These are phyloP conservation scores for Butorides virescens DNA, from an alignment of 2,113 vertebrate species.

Conservation along the genomic window DNA sequence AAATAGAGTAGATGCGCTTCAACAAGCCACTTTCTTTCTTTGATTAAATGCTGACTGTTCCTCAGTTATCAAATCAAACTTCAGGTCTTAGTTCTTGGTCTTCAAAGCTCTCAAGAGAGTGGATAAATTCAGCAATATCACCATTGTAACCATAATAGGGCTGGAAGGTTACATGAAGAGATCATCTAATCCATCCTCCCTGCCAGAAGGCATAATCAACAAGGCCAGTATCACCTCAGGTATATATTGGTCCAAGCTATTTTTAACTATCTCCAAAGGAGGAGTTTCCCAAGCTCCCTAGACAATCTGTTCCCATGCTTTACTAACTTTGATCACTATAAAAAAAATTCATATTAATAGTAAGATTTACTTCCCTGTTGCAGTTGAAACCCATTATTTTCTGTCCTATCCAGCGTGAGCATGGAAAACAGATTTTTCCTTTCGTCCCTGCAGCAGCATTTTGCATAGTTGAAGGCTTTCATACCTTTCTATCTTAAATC, in stretches of 20 bases:
- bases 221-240: neutral
- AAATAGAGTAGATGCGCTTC: slow-evolving; percentile 12
- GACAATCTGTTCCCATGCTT: neutral
- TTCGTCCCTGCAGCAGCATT: neutral
- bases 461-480: neutral
- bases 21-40: slow-evolving; percentile 12
- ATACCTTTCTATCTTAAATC: neutral
- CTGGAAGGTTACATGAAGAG: slow-evolving; percentile 1
- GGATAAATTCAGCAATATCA: slow-evolving; percentile 29
- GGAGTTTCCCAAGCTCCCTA: neutral
- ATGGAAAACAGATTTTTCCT: neutral
- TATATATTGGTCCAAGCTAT: neutral
- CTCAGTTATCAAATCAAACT: slow-evolving; percentile 31
- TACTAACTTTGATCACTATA: neutral
- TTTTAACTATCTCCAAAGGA: slow-evolving; percentile 24
- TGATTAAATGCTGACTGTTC: slow-evolving; percentile 37
- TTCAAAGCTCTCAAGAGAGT: slow-evolving; percentile 4
- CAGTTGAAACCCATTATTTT: slow-evolving; percentile 5
- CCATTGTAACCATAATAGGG: neutral
- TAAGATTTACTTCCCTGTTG: neutral
- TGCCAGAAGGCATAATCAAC: slow-evolving; percentile 42
- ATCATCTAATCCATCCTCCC: slow-evolving; percentile 29
- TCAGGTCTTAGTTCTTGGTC: slow-evolving; percentile 24
- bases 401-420: neutral
- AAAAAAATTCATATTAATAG: neutral